A percentile compares a stretch with the other conserved stretches of the same genome.
Conservation (phyloP, 1,140 invertebrate genomes). For the Drosophila nebulosa region DNA sequence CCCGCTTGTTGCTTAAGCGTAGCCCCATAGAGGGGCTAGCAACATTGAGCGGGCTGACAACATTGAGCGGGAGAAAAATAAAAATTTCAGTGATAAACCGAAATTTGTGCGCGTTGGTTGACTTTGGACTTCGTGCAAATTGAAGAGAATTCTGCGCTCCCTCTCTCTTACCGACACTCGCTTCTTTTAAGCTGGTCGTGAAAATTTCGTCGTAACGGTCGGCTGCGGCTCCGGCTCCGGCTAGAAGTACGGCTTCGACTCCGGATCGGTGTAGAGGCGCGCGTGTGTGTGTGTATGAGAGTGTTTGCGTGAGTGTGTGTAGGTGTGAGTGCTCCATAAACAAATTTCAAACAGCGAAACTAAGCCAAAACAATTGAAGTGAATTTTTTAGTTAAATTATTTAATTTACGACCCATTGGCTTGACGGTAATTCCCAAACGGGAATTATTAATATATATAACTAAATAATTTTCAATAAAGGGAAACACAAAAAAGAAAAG, state of each 20-base stretch:
- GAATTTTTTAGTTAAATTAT: slow-evolving; percentile 41
- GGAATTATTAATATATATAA: slow-evolving; percentile 8
- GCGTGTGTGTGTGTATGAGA: background rate
- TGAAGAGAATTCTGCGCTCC: background rate
- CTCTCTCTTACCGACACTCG: slow-evolving; percentile 13
- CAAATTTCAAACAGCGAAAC: slow-evolving; percentile 14
- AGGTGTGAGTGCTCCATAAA: background rate
- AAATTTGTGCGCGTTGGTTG: slow-evolving; percentile 66
- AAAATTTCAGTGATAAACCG: slow-evolving; percentile 64
- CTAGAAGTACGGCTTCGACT: slow-evolving; percentile 8
- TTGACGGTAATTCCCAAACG: background rate
- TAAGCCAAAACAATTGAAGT: slow-evolving; percentile 34
- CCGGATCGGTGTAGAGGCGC: slow-evolving; percentile 50
- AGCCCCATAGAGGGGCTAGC: background rate
- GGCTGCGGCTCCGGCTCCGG: slow-evolving; percentile 25
- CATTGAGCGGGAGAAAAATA: slow-evolving; percentile 47
- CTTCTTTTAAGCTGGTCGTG: slow-evolving; percentile 24
- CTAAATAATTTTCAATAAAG: slow-evolving; percentile 18
- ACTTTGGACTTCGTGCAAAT: slow-evolving; percentile 52
- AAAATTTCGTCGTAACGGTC: slow-evolving; percentile 19
- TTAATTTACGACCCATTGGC: slow-evolving; percentile 26
- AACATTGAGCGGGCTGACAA: background rate
- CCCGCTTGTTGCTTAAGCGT: background rate
- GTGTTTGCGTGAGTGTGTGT: background rate
- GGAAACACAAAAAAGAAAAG: background rate